These are phyloP conservation scores for Corvus cornix DNA, from an alignment of 2,113 vertebrate species.

Conservation along the genomic window DNA sequence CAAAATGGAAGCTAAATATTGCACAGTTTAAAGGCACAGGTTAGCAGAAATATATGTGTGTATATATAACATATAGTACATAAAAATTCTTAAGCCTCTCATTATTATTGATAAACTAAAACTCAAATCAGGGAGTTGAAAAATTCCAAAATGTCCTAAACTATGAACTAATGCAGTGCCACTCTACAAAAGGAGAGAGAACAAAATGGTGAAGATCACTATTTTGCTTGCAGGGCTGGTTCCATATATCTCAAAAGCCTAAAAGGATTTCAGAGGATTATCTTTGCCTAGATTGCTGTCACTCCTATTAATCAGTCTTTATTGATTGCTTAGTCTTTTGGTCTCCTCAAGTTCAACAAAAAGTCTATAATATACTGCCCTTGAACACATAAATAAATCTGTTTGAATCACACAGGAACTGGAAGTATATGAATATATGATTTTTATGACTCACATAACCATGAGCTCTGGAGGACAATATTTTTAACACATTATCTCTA, in stretches of 20 bases:
- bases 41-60: not conserved
- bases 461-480: not conserved
- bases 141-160: not conserved
- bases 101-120: not conserved
- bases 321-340: conserved; percentile 85
- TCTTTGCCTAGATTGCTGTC: conserved; percentile 82
- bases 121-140: not conserved
- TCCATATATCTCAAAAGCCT: conserved; percentile 68
- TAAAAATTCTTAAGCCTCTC: not conserved
- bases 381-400: conserved; percentile 38
- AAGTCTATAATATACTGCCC: conserved; percentile 47
- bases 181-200: not conserved
- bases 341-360: conserved; percentile 80
- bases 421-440: not conserved
- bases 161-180: not conserved
- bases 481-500: not conserved
- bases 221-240: conserved; percentile 39
- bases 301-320: conserved; percentile 86
- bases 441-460: not conserved
- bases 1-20: not conserved
- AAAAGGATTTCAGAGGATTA: conserved; percentile 87
- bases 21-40: not conserved
- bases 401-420: not conserved
- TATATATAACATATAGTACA: not conserved
- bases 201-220: conserved; percentile 5